phyloP scores from a whole-genome alignment of 2,888 invertebrate species.

The Ophonus ardosiacus region DNA sequence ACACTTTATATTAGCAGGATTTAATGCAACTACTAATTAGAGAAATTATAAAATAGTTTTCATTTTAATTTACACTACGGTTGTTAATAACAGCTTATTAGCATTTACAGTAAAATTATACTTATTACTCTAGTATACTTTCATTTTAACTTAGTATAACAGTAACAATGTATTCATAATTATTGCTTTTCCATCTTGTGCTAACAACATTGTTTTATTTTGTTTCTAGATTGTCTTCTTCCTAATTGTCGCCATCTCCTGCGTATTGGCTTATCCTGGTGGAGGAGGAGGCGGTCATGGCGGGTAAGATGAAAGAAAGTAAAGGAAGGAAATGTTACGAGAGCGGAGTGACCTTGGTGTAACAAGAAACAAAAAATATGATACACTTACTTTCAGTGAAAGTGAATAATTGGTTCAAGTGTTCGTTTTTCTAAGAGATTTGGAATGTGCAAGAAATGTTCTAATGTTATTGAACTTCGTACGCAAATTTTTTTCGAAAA shows the following conservation, averaged over 20 bases:
- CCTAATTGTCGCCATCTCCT: conserved; percentile 41
- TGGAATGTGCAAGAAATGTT: no score
- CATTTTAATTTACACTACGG: background rate
- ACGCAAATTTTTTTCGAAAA: background rate
- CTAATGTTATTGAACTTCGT: background rate
- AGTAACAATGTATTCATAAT: background rate
- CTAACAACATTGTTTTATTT: background rate
- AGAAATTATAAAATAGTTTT: no score
- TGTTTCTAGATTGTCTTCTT: conserved; percentile 49
- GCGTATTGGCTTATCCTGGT: conserved; percentile 18
- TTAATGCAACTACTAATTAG: no score
- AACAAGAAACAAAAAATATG: conserved; percentile 15
- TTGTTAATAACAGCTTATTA: background rate
- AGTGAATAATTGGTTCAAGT: background rate
- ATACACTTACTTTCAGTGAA: conserved; percentile 2
- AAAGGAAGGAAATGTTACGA: background rate
- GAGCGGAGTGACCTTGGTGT: conserved; percentile 19
- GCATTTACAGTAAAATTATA: background rate
- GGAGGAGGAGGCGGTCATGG: conserved; percentile 42
- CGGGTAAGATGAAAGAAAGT: conserved; percentile 47
- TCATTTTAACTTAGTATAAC: background rate
- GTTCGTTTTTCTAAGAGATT: background rate
- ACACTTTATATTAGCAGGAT: no score
- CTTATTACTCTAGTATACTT: background rate
- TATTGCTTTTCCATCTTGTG: background rate